Conservation (phyloP, 2,113 vertebrate species). For the Myodes glareolus region DNA sequence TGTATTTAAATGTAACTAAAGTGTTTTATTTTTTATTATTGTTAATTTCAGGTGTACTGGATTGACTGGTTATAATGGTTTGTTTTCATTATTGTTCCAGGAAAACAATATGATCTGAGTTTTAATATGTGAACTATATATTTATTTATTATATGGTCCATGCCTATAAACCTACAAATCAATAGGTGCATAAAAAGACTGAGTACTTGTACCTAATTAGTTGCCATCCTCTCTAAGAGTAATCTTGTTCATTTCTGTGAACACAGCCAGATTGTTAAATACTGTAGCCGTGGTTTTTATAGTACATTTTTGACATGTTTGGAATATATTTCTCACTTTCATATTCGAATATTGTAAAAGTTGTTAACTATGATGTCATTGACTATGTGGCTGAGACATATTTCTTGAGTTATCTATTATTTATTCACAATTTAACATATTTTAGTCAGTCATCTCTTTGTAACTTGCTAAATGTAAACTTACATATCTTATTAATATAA, state of each 20-base stretch:
- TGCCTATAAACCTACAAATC: not conserved
- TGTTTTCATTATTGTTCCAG: not conserved
- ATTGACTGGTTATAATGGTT: not conserved
- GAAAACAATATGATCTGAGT: not conserved
- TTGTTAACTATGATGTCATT: not conserved
- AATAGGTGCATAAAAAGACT: not conserved
- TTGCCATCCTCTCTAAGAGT: not conserved
- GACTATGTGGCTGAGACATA: not conserved
- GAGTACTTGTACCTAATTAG: not conserved
- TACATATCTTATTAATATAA: not conserved
- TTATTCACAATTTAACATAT: not conserved
- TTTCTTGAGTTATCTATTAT: not conserved
- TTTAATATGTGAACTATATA: not conserved
- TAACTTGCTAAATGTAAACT: not conserved
- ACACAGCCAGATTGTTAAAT: not conserved
- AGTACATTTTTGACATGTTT: not conserved
- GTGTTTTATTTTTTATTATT: not conserved
- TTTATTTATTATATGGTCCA: not conserved
- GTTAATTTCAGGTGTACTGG: not conserved
- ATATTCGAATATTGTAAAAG: not conserved
- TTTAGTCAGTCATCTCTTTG: not conserved
- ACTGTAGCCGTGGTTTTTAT: not conserved
- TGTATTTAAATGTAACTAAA: not conserved
- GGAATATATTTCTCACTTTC: not conserved
- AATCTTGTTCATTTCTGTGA: not conserved